These are phyloP conservation scores for Oostethus manadensis DNA, from an alignment of 2,113 vertebrate species.

Conservation along the genomic window DNA sequence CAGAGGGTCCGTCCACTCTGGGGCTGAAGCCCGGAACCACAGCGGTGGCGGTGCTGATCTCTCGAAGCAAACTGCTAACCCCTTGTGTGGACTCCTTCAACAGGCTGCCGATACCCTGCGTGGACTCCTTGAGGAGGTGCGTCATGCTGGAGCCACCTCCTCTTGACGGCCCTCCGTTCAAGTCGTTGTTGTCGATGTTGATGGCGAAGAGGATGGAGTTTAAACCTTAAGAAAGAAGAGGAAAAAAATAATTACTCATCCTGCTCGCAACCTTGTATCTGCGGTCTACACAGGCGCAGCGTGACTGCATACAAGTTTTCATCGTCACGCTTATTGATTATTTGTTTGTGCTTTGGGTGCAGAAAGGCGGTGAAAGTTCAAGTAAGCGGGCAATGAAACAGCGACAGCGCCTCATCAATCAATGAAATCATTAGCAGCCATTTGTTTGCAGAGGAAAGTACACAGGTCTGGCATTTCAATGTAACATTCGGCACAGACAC, in stretches of 20 bases:
- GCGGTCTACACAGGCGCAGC: too few species aligned
- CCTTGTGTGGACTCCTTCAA: conserved; percentile 94
- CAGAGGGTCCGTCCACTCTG: conserved; percentile 77
- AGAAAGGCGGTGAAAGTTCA: too few species aligned
- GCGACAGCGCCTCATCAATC: too few species aligned
- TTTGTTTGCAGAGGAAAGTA: too few species aligned
- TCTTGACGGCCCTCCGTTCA: conserved; percentile 81
- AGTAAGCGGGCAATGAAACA: too few species aligned
- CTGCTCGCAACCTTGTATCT: background rate
- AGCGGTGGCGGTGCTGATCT: conserved; percentile 86
- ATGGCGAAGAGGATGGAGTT: conserved; percentile 98
- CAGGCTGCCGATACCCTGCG: conserved; percentile 90
- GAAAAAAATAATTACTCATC: background rate
- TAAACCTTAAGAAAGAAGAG: conserved; percentile 72
- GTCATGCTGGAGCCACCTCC: conserved; percentile 73
- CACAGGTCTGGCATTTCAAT: too few species aligned
- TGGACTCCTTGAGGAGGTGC: conserved; percentile 91
- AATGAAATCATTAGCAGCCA: too few species aligned
- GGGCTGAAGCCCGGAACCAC: conserved; percentile 85
- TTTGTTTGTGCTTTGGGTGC: too few species aligned
- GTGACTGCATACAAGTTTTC: too few species aligned
- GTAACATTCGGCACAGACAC: too few species aligned
- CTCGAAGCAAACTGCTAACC: conserved; percentile 87
- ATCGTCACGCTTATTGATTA: too few species aligned
- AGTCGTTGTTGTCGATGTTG: conserved; percentile 95